Conservation (phyloP, 2,113 vertebrate species). For the Ptilorrhoa leucosticta region DNA sequence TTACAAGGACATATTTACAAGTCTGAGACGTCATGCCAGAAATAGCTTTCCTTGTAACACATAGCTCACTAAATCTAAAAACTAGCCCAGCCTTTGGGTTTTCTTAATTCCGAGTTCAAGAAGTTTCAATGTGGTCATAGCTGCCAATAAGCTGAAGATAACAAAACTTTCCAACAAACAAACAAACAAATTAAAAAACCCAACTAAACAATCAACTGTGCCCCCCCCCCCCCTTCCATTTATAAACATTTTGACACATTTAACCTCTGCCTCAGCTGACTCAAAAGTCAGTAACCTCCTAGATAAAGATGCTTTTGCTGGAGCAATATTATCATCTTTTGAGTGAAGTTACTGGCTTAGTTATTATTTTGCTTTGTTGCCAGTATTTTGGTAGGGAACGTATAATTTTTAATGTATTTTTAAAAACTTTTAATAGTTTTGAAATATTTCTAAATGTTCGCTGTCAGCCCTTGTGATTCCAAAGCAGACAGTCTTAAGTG, state of each 20-base stretch:
- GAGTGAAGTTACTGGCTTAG: not conserved
- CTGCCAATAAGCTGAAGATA: not conserved
- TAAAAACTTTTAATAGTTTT: not conserved
- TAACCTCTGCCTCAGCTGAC: not conserved
- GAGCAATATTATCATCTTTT: not conserved
- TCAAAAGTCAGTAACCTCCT: not conserved
- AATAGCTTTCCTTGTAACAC: not conserved
- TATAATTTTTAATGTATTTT: not conserved
- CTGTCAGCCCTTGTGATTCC: not conserved
- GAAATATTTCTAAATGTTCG: not conserved
- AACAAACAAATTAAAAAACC: not conserved
- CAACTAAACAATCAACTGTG: not conserved
- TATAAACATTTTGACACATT: not conserved
- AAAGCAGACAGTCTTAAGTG: not conserved
- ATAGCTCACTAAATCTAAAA: not conserved
- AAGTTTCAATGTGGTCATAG: not conserved
- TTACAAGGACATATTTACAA: conserved; percentile 28
- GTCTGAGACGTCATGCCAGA: not conserved
- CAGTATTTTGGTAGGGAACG: not conserved
- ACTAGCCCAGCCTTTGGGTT: not conserved
- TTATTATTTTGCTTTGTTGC: not conserved
- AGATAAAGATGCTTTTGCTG: not conserved
- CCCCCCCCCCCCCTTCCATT: not conserved
- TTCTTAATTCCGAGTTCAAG: not conserved
- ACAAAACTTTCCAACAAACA: not conserved